Evolutionary conservation across 2,888 invertebrate species (phyloP), one percentile per base, ranked within the genome.

Genomic region (Lamellibrachia satsuma): DNA sequence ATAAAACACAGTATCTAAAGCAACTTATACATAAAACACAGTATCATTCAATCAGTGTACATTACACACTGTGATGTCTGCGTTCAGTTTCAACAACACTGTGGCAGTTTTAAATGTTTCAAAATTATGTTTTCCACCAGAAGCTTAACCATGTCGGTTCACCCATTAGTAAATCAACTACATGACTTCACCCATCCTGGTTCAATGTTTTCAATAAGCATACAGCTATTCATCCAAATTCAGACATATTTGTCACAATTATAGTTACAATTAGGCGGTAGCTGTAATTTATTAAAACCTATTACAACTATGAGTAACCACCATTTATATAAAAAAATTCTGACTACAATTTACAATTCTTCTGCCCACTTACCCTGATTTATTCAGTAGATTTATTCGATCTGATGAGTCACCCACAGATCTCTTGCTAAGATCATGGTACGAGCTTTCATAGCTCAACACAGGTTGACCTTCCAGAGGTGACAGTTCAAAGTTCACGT

Each of bases 401-500:
- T 75, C 75, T 22, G 75, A 1, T 75, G 22, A 75, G 75, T 75
- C 75, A n/a, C 22, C 75, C n/a, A 75, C 75, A 4, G 75, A 75
- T 22, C 75, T 75, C 75, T 75, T 75, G 75, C 11, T 75, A 22
- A 75, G 15, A 22, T 75, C 75, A 22, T 75, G 91, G 91, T 52
- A 57, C 11, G 9, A 27, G 52, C 22, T 57, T 51, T 52, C 55
- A 55, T 91, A 27, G 51, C 15, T 52, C 52, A 91, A 91, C 52
- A 2, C 90, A 27, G 2, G 11, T n/a, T 75, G 75, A 75, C 75
- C 75, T 75, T 75, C n/a, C 75, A 22, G n/a, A 92, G 94, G 94
- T 11, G 93, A 93, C 57, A 95, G 93, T 9, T 75, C 92, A 91
- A 94, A 94, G 92, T 94, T 93, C 11, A 94, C 93, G 27, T 93